These are phyloP conservation scores for Heterotilapia buettikoferi DNA, from an alignment of 2,113 vertebrate species.

Conservation along the genomic window DNA sequence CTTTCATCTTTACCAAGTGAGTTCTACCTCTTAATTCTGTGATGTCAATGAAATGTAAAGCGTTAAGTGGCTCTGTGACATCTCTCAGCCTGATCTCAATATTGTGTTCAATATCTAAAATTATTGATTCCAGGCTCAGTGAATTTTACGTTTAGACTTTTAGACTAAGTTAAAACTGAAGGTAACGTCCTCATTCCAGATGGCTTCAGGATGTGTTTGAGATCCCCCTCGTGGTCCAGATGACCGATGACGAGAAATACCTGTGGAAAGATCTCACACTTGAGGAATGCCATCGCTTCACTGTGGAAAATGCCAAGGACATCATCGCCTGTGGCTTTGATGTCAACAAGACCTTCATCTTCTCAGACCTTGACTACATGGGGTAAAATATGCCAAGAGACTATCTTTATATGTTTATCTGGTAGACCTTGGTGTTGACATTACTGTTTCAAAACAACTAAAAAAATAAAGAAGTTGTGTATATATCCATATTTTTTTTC, in stretches of 20 bases:
- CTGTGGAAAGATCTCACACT: conserved; percentile 94
- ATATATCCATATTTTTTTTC: background rate
- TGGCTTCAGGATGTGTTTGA: conserved; percentile 96
- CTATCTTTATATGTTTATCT: background rate
- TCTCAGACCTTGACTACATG: conserved; percentile 95
- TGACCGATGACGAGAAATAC: conserved; percentile 97
- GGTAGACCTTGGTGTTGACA: background rate
- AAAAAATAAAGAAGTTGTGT: background rate
- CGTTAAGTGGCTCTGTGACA: background rate
- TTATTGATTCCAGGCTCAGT: background rate
- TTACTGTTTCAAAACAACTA: background rate
- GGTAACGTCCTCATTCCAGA: conserved; percentile 52
- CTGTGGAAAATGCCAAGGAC: conserved; percentile 90
- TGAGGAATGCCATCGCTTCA: conserved; percentile 82
- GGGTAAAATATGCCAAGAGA: conserved; percentile 74
- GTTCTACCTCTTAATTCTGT: conserved; percentile 4
- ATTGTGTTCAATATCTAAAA: background rate
- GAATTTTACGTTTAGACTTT: background rate
- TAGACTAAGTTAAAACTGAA: background rate
- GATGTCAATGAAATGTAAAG: background rate
- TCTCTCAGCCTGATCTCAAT: background rate
- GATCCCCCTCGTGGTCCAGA: conserved; percentile 89
- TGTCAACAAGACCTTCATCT: conserved; percentile 95
- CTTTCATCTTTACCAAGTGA: conserved; percentile 97
- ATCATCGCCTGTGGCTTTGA: conserved; percentile 97